phyloP scores from a whole-genome alignment of 2,113 vertebrate species.

The Accipiter virgatus region DNA sequence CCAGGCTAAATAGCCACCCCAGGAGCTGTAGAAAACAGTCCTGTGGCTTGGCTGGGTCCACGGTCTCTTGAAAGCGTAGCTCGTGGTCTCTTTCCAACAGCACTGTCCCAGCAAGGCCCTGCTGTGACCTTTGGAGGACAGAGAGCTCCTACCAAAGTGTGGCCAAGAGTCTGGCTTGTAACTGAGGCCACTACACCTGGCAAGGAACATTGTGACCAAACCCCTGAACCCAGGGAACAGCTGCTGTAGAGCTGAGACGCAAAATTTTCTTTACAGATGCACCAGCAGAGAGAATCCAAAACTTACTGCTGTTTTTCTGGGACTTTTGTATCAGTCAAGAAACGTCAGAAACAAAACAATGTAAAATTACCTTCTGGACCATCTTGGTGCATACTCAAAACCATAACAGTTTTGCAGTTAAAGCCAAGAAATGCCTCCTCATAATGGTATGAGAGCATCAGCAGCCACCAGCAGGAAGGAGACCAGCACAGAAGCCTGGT shows the following conservation, averaged over 20 bases:
- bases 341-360: not conserved
- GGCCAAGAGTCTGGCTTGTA: not conserved
- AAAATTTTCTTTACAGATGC: not conserved
- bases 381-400: not conserved
- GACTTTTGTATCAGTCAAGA: not conserved
- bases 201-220: not conserved
- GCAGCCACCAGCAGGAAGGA: not conserved
- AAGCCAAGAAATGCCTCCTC: not conserved
- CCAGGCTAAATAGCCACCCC: not conserved
- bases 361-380: not conserved
- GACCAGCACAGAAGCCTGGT: accelerated
- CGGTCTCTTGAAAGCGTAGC: not conserved
- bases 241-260: not conserved
- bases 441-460: not conserved
- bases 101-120: not conserved
- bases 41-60: accelerated
- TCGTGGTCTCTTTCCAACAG: not conserved
- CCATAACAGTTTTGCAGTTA: not conserved
- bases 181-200: not conserved
- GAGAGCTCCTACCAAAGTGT: not conserved
- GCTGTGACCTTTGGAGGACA: not conserved
- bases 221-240: not conserved
- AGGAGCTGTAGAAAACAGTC: not conserved
- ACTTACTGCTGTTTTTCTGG: not conserved
- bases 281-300: not conserved